A percentile compares a stretch with the other conserved stretches of the same genome.
These are phyloP conservation scores for Cosmia trapezina DNA, from an alignment of 2,888 invertebrate species.

Conservation along the genomic window DNA sequence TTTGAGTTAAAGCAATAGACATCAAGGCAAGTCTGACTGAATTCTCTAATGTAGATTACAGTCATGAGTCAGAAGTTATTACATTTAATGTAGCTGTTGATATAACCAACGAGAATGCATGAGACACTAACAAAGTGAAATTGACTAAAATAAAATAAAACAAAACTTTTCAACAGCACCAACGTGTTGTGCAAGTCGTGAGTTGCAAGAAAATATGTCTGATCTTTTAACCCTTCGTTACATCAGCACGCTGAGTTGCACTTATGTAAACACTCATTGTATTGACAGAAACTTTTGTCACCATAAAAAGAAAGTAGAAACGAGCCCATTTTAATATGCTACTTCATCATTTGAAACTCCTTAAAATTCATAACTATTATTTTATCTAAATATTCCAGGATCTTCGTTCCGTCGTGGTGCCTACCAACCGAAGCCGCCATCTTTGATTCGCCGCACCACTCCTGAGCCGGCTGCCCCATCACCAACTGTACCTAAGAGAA, in stretches of 20 bases:
- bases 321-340: background rate
- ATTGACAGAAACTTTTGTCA: conserved; percentile 17
- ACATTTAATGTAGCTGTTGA: background rate
- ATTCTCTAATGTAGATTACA: background rate
- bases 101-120: background rate
- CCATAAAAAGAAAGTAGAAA: conserved; percentile 13
- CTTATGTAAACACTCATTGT: conserved; percentile 25
- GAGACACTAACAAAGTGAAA: conserved; percentile 10
- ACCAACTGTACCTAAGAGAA: conserved; percentile 68
- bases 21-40: background rate
- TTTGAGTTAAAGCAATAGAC: background rate
- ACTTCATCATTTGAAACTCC: background rate
- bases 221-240: conserved; percentile 51
- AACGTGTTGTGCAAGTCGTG: conserved; percentile 44
- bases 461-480: conserved; percentile 72
- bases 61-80: too few relatives aligned
- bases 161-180: conserved; percentile 24
- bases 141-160: conserved; percentile 26
- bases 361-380: background rate
- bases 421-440: conserved; percentile 78
- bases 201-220: conserved; percentile 45
- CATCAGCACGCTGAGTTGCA: conserved; percentile 6
- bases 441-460: conserved; percentile 77
- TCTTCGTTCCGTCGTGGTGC: conserved; percentile 81
- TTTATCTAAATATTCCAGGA: conserved; percentile 66